Base-by-base conservation (phyloP, 1,140 invertebrate species). In the Wasmannia auropunctata region DNA sequence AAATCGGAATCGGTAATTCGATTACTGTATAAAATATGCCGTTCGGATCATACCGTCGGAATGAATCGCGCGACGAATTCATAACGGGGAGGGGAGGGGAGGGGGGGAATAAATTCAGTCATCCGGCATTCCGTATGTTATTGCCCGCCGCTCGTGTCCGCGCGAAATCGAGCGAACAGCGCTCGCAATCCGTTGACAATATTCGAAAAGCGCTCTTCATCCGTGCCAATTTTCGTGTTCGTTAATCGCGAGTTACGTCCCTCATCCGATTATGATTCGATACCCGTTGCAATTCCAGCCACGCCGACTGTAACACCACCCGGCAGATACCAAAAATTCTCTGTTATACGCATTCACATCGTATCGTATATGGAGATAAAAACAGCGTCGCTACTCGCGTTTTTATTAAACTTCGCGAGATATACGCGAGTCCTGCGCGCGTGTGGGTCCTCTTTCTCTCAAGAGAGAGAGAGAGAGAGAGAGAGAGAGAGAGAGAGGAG, bases 241-340 rank as follows among this genome's bases (percentile, higher is more conserved):
- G 79, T 83, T 83, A 83, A 72, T 74, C 79, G 67, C 79, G 37
- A 83, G 51, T 72, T 83, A 83, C 67, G 67, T 46, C 67, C 25
- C 79, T 83, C 67, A 83, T 83, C 79, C 79, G 67, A 83, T 83
- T 83, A 83, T 83, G 51, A 83, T 37, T 83, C 79, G 79, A 83
- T 74, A 83, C 79, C 25, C 79, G 67, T 74, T 83, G 79, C 67
- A 83, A 83, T 83, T 83, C 51, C 67, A 58, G 67, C 28, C 51
- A 11, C 37, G 49, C 22, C 28, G 67, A 19, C 60, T 58, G 34
- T 22, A 83, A 83, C 56, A 83, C 37, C 79, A n/a, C n/a, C n/a
- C n/a, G 37, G 40, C 8, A 80, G 37, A 5, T 74, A 74, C 34
- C n/a, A 58, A 83, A 74, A 60, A 58, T 58, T 25, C 25, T 40